Conservation (phyloP, 2,113 vertebrate genomes). For the Psophia crepitans region DNA sequence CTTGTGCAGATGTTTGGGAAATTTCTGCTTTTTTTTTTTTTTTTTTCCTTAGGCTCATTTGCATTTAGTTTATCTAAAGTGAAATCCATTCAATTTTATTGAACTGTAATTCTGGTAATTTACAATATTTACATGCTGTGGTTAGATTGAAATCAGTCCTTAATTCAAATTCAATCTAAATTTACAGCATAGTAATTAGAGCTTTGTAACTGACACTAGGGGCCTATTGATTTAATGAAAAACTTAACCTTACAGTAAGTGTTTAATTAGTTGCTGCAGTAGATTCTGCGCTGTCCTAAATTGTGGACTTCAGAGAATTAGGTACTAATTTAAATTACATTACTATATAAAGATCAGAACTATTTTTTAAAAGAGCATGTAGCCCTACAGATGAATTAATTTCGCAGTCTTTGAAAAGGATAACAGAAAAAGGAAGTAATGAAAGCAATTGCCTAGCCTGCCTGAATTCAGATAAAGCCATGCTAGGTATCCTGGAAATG, state of each 20-base stretch:
- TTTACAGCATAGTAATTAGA: slow-evolving; percentile 86
- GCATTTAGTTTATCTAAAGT: slow-evolving; percentile 79
- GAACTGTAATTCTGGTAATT: slow-evolving; percentile 86
- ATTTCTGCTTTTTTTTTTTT: slow-evolving; percentile 40
- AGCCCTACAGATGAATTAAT: slow-evolving; percentile 72
- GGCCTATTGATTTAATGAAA: slow-evolving; percentile 88
- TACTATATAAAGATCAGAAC: slow-evolving; percentile 77
- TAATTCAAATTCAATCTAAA: slow-evolving; percentile 89
- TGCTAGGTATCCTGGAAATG: slow-evolving; percentile 19
- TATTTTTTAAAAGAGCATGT: slow-evolving; percentile 63
- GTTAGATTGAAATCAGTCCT: slow-evolving; percentile 84
- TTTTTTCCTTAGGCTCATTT: slow-evolving; percentile 52
- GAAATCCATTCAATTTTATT: slow-evolving; percentile 84
- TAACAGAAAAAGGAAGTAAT: slow-evolving; percentile 51
- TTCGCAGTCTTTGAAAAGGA: slow-evolving; percentile 64
- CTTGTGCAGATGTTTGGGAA: slow-evolving; percentile 58
- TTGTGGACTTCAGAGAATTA: slow-evolving; percentile 81
- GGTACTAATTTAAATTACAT: slow-evolving; percentile 81
- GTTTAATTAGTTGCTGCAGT: slow-evolving; percentile 83
- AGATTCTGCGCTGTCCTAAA: slow-evolving; percentile 78
- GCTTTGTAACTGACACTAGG: slow-evolving; percentile 83
- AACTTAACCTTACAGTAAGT: slow-evolving; percentile 85
- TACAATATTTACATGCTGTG: slow-evolving; percentile 83
- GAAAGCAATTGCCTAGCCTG: slow-evolving; percentile 48
- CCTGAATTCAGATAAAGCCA: slow-evolving; percentile 41